Base-by-base conservation (phyloP, 1,140 invertebrate species). In the Temnothorax longispinosus region DNA sequence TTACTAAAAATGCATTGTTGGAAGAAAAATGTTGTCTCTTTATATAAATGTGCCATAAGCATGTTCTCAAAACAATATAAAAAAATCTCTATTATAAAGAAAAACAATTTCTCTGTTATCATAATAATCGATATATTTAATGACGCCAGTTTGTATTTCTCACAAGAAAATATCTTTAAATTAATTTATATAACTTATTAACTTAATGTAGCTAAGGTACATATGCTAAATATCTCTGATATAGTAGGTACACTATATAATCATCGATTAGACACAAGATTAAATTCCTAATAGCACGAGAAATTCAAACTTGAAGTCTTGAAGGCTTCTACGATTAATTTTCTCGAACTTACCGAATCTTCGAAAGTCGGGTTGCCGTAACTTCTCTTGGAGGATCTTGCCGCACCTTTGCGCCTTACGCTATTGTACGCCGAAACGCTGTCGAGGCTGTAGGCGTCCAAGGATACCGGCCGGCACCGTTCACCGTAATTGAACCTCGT, bases 331-430 rank as follows among this genome's bases (percentile, higher is more conserved):
- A 32, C 8, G 7, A 50, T 85, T 21, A 77, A 52, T 65, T 21
- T 47, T 15, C 35, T 38, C 47, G 41, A 72, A 95, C 96, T 96
- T 94, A 98, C 97, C 90, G 98, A 97, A 95, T 99, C 98, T 94
- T 98, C 98, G 94, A 98, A 99, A n/a, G 97, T 98, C 21, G 98
- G 98, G 95, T 99, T 99, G 50, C 98, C 97, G 92, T 98, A 99
- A 64, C 98, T 98, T 44, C 98, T 95, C 92, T 98, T 98, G n/a
- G 98, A 98, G n/a, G 97, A 96, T 74, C 98, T 96, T 11, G 96
- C 96, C 44, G 96, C 96, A 64, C 96, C 96, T 93, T 98, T 97
- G 80, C 97, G 96, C 44, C 98, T 96, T 8, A 97, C 96, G 84
- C 97, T 97, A 89, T 97, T 97, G 89, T 97, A 97, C 5, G 98